Base-by-base conservation (phyloP, 2,888 invertebrate genomes). In the Diaperis boleti region DNA sequence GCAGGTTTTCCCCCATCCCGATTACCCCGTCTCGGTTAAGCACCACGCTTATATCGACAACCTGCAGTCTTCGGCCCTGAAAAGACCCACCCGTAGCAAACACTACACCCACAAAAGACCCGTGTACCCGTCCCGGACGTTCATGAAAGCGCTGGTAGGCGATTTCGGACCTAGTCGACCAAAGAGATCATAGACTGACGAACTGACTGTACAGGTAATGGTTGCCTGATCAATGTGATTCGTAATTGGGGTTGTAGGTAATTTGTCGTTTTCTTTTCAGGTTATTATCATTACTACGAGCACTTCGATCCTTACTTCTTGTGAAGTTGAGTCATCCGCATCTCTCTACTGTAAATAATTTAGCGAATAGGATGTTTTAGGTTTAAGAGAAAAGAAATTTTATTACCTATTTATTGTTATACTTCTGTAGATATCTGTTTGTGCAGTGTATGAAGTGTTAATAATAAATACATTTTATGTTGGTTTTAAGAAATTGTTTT, bases 161-260 rank as follows among this genome's bases (percentile, higher is more conserved):
- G 71, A 79, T 71, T 68, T 79, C 26, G 76, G 78, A 66, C 77
- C 78, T 6, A 68, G 76, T 56, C 77, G 78, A 72, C 77, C 77
- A 42, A 73, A 76, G 69, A 76, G 68, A 70, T 52, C 71, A 56
- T 73, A 72, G 77, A 77, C 76, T 76, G 76, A 77, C 76, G 63
- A 62, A 66, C 39, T 56, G 54, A 59, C 62, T 31, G 14, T 42
- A 10, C 37, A 52, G 63, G 52, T 59, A 57, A 56, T 26, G 26
- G 26, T 26, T 26, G 26, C 26, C 6, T 26, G 6, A n/a, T 26
- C 26, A 26, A 26, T 26, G 1, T 26, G 1, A 26, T 5, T n/a
- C n/a, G n/a, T n/a, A n/a, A n/a, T n/a, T n/a, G n/a, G n/a, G n/a
- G 6, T 26, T 26, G 6, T 20, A 20, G 6, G 4, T 10, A 7